phyloP scores from a whole-genome alignment of 2,797 vertebrate genomes.

The Capromys pilorides region DNA sequence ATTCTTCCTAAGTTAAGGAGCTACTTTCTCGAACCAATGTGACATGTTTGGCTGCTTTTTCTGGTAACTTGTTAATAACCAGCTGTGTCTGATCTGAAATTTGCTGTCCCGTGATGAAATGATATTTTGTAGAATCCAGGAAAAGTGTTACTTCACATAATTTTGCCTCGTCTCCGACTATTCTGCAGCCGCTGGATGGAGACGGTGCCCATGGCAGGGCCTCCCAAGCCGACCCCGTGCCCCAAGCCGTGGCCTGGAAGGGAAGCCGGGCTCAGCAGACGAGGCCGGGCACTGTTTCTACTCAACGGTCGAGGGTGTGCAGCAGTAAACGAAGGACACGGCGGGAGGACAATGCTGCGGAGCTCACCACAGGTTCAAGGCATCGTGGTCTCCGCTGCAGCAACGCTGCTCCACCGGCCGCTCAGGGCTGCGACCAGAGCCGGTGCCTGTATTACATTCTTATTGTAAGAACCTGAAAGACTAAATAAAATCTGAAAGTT shows the following conservation, averaged over 20 bases:
- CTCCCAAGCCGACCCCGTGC: not conserved
- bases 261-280: not conserved
- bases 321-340: too few relatives aligned
- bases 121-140: constrained; percentile 79
- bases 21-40: constrained; percentile 95
- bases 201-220: not conserved
- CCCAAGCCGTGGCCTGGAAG: not conserved
- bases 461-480: too few relatives aligned
- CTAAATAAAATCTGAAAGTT: too few relatives aligned
- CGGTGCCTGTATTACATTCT: too few relatives aligned
- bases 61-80: constrained; percentile 93
- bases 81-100: constrained; percentile 93
- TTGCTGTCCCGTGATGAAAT: constrained; percentile 94
- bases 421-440: not conserved
- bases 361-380: constrained; percentile 80
- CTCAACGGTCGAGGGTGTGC: not conserved
- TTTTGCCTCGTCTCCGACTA: constrained; percentile 11
- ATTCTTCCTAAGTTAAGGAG: constrained; percentile 97
- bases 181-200: not conserved
- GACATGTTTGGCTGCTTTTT: constrained; percentile 95
- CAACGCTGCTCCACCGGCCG: not conserved
- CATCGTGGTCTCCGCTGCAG: constrained; percentile 61
- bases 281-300: not conserved
- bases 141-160: constrained; percentile 79
- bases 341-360: not conserved